Evolutionary conservation across 2,888 invertebrate species (phyloP), one percentile per base, ranked within the genome.

Genomic region (Syrista parreyssii): DNA sequence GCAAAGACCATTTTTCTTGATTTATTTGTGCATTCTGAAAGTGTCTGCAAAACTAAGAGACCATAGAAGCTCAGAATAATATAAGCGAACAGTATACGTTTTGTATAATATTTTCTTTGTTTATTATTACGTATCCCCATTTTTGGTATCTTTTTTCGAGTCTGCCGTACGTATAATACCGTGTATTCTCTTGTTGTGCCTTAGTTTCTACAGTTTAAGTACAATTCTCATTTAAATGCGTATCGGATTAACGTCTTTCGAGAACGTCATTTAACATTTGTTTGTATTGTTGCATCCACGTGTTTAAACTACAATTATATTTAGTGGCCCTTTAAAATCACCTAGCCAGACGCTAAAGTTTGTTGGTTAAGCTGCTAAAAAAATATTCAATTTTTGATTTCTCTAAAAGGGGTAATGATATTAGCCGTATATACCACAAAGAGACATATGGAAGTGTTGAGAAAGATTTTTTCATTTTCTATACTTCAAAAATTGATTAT

Each of bases 381-480:
- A 85, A 85, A 85, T 86, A 86, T 79, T 83, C 86, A 85, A 85
- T 85, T 83, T 84, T 82, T 84, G 80, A 83, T 81, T 79, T 78
- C 15, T 32, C 71, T 71, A 71, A 71, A 6, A 71, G 12, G 6
- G 55, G 6, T 55, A 9, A 55, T 23, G 55, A 55, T 55, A 55
- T 55, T 9, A 55, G 23, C 23, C 23, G 23, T 55, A 55, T 23
- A 55, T 55, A 55, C 55, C 9, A 55, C 23, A 55, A 23, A 55
- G 23, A 23, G 55, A 55, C 55, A 55, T 40, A 15, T 55, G 55
- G 9, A 55, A 55, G 55, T 6, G 23, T 23, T 23, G 23, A 23
- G 55, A 55, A 55, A 15, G 23, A 55, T 23, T 55, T 55, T 23
- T 55, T 55, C 23, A 23, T 55, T 74, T 30, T 11, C 15, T 74